Conservation (phyloP, 2,888 invertebrate species). For the Gnatocerus cornutus region DNA sequence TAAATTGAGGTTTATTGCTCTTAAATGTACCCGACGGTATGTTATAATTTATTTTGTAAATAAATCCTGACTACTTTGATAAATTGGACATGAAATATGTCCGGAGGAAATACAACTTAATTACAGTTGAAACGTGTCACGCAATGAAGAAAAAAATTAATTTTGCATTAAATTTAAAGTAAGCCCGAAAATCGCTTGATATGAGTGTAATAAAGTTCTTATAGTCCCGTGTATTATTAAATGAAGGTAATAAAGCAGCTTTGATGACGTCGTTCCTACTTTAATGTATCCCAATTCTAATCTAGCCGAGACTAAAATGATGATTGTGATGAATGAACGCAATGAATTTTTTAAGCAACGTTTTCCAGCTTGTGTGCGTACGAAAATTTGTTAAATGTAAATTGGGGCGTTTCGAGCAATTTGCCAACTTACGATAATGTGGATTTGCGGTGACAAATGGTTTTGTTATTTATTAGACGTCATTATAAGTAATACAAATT, state of each 20-base stretch:
- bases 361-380: slow-evolving; percentile 4
- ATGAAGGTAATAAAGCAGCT: no score
- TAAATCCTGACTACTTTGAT: slow-evolving; percentile 1
- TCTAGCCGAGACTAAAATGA: not conserved
- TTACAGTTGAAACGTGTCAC: not conserved
- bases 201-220: no score
- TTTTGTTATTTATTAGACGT: slow-evolving; percentile 33
- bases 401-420: slow-evolving; percentile 18
- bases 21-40: slow-evolving; percentile 17
- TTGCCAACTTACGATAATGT: slow-evolving; percentile 28
- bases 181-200: no score
- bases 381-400: slow-evolving; percentile 17
- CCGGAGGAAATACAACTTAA: not conserved
- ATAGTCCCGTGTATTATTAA: no score
- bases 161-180: no score
- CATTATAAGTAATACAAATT: slow-evolving; percentile 42
- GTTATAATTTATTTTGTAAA: slow-evolving; percentile 22
- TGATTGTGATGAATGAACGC: slow-evolving; percentile 4
- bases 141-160: no score
- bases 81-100: slow-evolving; percentile 4
- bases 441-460: slow-evolving; percentile 39
- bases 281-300: not conserved
- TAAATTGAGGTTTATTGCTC: slow-evolving; percentile 29
- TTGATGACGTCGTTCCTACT: no score
- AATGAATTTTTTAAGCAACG: not conserved